Conservation (phyloP, 2,113 vertebrate species). For the Cynopterus brachyotis region DNA sequence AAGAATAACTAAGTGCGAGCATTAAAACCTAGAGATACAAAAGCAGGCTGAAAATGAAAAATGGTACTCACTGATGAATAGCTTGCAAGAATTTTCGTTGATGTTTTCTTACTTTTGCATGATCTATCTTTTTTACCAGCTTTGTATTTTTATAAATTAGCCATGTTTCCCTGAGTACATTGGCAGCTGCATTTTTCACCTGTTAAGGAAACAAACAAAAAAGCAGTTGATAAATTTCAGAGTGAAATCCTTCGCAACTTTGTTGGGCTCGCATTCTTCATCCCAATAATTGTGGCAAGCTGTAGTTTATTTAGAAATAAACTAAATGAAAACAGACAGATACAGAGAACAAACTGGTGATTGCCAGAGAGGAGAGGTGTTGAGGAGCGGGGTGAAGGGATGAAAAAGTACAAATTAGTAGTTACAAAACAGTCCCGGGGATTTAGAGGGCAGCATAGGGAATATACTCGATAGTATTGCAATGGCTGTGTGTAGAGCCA, state of each 20-base stretch:
- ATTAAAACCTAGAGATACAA: background rate
- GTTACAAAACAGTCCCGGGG: no score
- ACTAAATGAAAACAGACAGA: no score
- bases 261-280: background rate
- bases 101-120: slow-evolving; percentile 98
- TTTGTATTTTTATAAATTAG: slow-evolving; percentile 99
- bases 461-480: no score
- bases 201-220: slow-evolving; percentile 82
- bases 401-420: no score
- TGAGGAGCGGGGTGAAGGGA: no score
- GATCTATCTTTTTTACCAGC: slow-evolving; percentile 99
- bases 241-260: background rate
- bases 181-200: slow-evolving; percentile 99
- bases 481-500: no score
- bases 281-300: background rate
- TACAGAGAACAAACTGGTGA: no score
- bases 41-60: slow-evolving; percentile 50
- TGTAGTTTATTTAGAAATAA: background rate
- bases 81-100: slow-evolving; percentile 99
- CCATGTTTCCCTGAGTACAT: slow-evolving; percentile 99
- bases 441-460: no score
- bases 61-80: slow-evolving; percentile 99
- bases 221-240: slow-evolving; percentile 60
- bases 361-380: no score
- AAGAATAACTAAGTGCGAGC: slow-evolving; percentile 16